Conservation (phyloP, 2,113 vertebrate species). For the Lucifuga dentata region DNA sequence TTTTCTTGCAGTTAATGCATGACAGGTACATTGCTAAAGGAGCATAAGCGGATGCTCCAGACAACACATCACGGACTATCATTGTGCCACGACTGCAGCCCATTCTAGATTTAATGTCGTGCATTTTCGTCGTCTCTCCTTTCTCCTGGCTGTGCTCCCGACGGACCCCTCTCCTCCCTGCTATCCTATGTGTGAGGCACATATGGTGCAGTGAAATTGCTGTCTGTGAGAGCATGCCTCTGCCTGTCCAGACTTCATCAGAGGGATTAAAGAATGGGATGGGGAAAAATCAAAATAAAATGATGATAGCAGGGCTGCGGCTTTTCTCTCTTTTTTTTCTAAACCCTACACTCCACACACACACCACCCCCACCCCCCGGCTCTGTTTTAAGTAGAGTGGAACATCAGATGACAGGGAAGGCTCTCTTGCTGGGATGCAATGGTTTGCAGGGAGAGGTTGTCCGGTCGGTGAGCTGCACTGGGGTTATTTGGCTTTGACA, state of each 20-base stretch:
- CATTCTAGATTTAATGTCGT: slow-evolving; percentile 74
- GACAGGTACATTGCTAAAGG: slow-evolving; percentile 36
- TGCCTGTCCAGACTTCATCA: slow-evolving; percentile 99
- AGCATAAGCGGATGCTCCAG: slow-evolving; percentile 33
- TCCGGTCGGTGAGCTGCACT: slow-evolving; percentile 57
- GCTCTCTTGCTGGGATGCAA: slow-evolving; percentile 67
- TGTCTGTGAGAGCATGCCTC: slow-evolving; percentile 98
- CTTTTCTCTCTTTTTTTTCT: slow-evolving; percentile 69
- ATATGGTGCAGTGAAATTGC: slow-evolving; percentile 99
- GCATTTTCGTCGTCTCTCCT: slow-evolving; percentile 68
- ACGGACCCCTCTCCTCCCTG: slow-evolving; percentile 93
- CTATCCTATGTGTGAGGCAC: slow-evolving; percentile 95
- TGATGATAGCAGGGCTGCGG: slow-evolving; percentile 75
- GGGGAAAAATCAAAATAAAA: slow-evolving; percentile 92
- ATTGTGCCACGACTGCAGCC: slow-evolving; percentile 53
- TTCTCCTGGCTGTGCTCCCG: slow-evolving; percentile 90
- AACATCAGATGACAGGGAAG: slow-evolving; percentile 91
- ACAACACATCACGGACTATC: slow-evolving; percentile 51
- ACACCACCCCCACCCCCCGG: slow-evolving; percentile 49
- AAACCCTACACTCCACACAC: no score
- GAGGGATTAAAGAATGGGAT: slow-evolving; percentile 99
- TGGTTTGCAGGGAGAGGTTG: slow-evolving; percentile 70
- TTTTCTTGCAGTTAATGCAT: slow-evolving; percentile 7
- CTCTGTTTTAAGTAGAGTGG: slow-evolving; percentile 84
- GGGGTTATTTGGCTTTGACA: slow-evolving; percentile 70